A percentile compares a stretch with the other conserved stretches of the same genome.
Conservation (phyloP, 2,113 vertebrate species). For the Egretta garzetta region DNA sequence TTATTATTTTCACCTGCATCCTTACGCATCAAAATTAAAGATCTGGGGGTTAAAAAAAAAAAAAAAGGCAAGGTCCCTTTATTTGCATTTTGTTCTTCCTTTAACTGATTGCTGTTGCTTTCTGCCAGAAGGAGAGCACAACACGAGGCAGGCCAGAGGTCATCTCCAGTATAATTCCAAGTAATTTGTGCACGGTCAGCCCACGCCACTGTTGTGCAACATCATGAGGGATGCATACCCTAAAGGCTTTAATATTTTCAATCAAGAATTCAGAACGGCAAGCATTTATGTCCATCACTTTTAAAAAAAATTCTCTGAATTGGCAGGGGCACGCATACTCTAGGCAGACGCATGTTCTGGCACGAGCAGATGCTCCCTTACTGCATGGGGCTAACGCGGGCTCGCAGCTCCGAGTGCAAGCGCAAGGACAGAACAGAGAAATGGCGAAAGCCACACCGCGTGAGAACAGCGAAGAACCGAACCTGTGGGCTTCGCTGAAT, state of each 20-base stretch:
- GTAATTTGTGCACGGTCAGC: conserved; percentile 5
- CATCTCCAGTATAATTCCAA: background rate
- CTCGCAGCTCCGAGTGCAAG: background rate
- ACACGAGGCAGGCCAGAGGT: conserved; percentile 5
- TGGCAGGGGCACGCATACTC: background rate
- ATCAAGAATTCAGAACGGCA: background rate
- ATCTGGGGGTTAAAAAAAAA: fast-evolving
- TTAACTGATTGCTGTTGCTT: background rate
- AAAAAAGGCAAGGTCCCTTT: background rate
- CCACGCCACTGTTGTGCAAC: background rate
- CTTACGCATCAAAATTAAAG: background rate
- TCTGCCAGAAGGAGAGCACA: conserved; percentile 11
- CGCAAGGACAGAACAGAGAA: background rate
- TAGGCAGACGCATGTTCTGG: background rate
- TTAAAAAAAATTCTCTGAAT: background rate
- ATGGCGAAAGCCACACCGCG: background rate
- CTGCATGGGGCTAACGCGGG: background rate
- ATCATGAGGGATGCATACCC: background rate
- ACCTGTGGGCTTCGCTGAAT: background rate
- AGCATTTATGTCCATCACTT: background rate
- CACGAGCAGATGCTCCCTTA: background rate
- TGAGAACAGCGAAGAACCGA: background rate
- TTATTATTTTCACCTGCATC: background rate
- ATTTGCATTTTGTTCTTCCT: conserved; percentile 32
- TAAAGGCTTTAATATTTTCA: background rate